phyloP scores from a whole-genome alignment of 64 coral and sea anemone genomes.

The Montipora foliosa region DNA sequence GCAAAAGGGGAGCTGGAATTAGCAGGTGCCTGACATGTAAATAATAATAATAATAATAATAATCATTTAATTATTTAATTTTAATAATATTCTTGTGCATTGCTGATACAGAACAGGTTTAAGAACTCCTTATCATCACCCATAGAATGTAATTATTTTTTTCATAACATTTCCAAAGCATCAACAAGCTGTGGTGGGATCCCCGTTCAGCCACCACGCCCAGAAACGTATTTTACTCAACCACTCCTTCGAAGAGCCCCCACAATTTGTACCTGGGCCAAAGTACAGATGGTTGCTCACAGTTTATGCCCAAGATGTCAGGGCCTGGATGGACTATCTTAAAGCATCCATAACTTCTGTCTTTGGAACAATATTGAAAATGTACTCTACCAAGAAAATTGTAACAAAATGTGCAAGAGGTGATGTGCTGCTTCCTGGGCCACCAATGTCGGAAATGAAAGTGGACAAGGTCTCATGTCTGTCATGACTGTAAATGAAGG shows the following conservation, averaged over 20 bases:
- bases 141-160: too few species aligned
- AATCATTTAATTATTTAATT: too few species aligned
- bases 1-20: too few species aligned
- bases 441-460: constrained; percentile 71
- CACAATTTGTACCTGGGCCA: constrained; percentile 15
- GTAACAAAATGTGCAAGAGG: constrained; percentile 68
- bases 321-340: constrained; percentile 1
- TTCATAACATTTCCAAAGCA: not conserved
- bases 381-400: constrained; percentile 78
- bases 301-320: constrained; percentile 50
- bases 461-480: constrained; percentile 27
- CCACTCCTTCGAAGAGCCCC: constrained; percentile 1
- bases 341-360: constrained; percentile 32
- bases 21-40: too few species aligned
- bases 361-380: constrained; percentile 56
- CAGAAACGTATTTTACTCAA: not conserved
- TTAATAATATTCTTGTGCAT: too few species aligned
- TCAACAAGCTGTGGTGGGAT: not conserved
- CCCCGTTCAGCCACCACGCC: too few species aligned
- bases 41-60: too few species aligned
- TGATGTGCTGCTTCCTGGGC: constrained; percentile 44
- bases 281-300: constrained; percentile 30
- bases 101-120: too few species aligned
- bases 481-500: constrained; percentile 57
- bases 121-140: too few species aligned